Base-by-base conservation (phyloP, 2,888 invertebrate genomes). In the Dryadula phaetusa region DNA sequence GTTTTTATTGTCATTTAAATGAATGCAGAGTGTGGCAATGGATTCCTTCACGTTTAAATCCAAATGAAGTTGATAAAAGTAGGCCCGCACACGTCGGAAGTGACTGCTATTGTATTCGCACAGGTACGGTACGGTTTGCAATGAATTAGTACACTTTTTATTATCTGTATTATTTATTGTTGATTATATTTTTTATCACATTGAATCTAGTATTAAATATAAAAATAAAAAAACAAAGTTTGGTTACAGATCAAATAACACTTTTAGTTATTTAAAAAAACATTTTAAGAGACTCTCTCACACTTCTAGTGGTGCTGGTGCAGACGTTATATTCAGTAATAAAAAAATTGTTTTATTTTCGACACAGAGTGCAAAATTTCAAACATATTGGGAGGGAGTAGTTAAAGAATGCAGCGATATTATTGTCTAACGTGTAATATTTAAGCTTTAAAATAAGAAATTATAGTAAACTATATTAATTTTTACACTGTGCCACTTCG, bases 21-120 rank as follows among this genome's bases (percentile, higher is more conserved):
- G 22, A 5, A 2, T 37, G n/a, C 34, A 49, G 49, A 69, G 47
- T 68, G 44, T 69, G 60, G 68, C 64, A 67, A 58, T 46, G 68
- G 66, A 70, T 72, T 70, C 72, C 66, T 61, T 66, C 46, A 64
- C 71, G 70, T 67, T 54, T 61, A 47, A 46, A 62, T 69, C 65
- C 62, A 64, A 71, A 64, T 69, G 53, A 44, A 60, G 52, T 53
- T 44, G 62, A 70, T 67, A 71, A 69, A 76, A 72, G 70, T 75
- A 70, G 73, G 71, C 61, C 70, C 71, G 69, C 71, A 67, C 67
- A 70, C 72, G 70, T 75, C 75, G 77, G 77, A 77, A 76, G 72
- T 77, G 70, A 66, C 46, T 71, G 75, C 72, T 65, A 71, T 72
- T 70, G 63, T 66, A 20, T 22, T 46, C 12, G 28, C 40, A 52